Base-by-base conservation (phyloP, 2,888 invertebrate genomes). In the Meiosimyza platycephala region DNA sequence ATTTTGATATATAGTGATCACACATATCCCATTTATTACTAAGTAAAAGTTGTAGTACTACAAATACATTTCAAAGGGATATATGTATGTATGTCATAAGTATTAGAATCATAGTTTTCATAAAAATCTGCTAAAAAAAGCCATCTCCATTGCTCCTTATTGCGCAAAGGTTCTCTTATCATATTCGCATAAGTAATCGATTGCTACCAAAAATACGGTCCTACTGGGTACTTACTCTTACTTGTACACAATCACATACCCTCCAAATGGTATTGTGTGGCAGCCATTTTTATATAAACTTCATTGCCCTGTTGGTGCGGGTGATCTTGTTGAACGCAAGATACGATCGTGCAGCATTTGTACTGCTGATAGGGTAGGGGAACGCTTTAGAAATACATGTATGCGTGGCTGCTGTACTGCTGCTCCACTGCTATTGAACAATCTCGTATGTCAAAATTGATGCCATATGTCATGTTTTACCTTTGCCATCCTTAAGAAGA, bases 391-490 rank as follows among this genome's bases (percentile, higher is more conserved):
- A 15, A n/a, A 22, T 28, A 59, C 7, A 18, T 22, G 28, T 4
- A 62, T 15, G 13, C 28, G 7, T 4, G 40, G 40, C 40, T 40
- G 40, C 40, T 40, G 40, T 40, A 7, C 40, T 40, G 40, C 9
- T 40, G 40, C 40, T 40, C 9, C 40, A 40, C 9, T 9, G 22
- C 59, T 28, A 16, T 51, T 64, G 55, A 40, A 72, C 64, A 70
- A 75, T 59, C 75, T 72, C 67, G 75, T 73, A 72, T 73, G 67
- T 71, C 73, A 62, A 73, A 57, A 67, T 55, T 74, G 72, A 66
- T 68, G 67, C 70, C 75, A 74, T 75, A 63, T 75, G 75, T 72
- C 73, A 72, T 67, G 72, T 74, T 73, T 73, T 66, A 64, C 73
- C 72, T 72, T 73, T 67, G 59, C 63, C 52, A 71, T 60, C 63